A percentile compares a stretch with the other conserved stretches of the same genome.
phyloP scores from a whole-genome alignment of 2,888 invertebrate genomes.

The Copidosoma aretas region DNA sequence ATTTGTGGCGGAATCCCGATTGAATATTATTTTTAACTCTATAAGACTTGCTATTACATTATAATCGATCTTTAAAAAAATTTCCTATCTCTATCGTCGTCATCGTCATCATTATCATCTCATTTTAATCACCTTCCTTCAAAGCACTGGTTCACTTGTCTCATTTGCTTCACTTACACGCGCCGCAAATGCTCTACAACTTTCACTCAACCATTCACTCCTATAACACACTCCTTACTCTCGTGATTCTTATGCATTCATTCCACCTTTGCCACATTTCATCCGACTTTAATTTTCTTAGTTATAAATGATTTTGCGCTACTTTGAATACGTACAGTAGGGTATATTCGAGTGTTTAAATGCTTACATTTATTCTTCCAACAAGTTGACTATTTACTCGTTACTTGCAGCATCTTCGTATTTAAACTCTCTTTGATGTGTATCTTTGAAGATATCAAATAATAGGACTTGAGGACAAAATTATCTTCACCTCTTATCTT shows the following conservation, averaged over 20 bases:
- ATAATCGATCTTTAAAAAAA: conserved; percentile 29
- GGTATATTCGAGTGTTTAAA: conserved; percentile 12
- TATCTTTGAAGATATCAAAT: conserved; percentile 13
- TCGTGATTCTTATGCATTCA: neutral
- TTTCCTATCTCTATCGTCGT: conserved; percentile 28
- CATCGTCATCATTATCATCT: conserved; percentile 14
- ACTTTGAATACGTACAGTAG: conserved; percentile 13
- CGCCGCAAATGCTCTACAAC: conserved; percentile 1
- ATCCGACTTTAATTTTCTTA: neutral
- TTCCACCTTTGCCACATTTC: neutral
- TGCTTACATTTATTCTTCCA: conserved; percentile 19
- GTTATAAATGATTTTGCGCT: conserved; percentile 3
- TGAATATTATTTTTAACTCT: conserved; percentile 34
- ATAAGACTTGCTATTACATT: conserved; percentile 38
- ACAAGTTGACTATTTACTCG: conserved; percentile 36
- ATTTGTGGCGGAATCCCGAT: conserved; percentile 40
- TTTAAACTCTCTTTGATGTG: conserved; percentile 38
- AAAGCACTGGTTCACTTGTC: too few species aligned
- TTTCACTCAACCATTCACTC: neutral
- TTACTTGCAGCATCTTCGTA: conserved; percentile 15
- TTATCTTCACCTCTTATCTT: neutral
- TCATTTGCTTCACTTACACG: neutral
- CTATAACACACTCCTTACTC: neutral
- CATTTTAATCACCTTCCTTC: neutral
- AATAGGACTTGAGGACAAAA: neutral